phyloP scores from a whole-genome alignment of 2,888 invertebrate genomes.

The Metopia argyrocephala region DNA sequence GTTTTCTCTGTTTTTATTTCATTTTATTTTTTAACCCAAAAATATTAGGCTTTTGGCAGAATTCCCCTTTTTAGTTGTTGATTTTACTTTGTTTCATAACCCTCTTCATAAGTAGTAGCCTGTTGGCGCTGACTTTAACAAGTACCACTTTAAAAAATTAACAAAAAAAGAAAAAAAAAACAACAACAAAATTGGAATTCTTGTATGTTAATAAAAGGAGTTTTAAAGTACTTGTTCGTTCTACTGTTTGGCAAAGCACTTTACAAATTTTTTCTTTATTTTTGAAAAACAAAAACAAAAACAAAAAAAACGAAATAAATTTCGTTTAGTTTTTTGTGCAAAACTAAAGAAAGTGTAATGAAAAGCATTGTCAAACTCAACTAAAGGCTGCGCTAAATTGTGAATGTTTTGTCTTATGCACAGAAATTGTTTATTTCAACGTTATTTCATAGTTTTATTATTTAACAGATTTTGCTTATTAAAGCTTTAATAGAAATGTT shows the following conservation, averaged over 20 bases:
- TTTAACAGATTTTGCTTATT: no score
- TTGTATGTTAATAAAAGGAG: constrained; percentile 5
- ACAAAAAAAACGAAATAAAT: neutral
- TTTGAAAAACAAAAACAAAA: neutral
- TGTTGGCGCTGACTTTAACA: constrained; percentile 20
- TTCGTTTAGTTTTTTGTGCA: neutral
- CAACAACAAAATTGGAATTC: neutral
- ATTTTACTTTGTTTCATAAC: constrained; percentile 3
- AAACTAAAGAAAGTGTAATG: neutral
- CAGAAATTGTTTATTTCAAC: no score
- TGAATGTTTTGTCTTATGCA: no score
- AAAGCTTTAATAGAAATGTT: no score
- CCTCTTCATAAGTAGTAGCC: neutral
- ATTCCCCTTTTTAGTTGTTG: constrained; percentile 24
- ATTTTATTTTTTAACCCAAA: constrained; percentile 14
- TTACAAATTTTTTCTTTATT: constrained; percentile 2
- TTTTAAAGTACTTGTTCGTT: constrained; percentile 35
- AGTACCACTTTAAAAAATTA: neutral
- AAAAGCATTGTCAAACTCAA: no score
- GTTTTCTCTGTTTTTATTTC: constrained; percentile 33
- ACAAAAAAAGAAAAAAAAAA: neutral
- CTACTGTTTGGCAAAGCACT: constrained; percentile 41
- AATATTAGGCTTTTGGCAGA: constrained; percentile 34
- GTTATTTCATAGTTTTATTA: no score
- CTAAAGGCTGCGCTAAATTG: no score